phyloP scores from a whole-genome alignment of 1,140 invertebrate species.

The Lordiphosa stackelbergi region DNA sequence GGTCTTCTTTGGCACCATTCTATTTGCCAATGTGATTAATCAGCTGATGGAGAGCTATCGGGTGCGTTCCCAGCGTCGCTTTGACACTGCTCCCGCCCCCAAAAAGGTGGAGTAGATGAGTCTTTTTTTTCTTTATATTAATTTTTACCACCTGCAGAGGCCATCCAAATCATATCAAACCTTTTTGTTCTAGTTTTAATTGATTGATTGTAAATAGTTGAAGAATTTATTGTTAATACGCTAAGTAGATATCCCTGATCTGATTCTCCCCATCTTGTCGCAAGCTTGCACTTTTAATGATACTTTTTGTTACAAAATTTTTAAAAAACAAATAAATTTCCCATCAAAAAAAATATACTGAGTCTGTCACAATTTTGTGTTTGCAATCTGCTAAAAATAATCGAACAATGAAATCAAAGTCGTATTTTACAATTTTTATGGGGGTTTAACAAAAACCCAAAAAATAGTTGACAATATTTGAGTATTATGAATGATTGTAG shows the following conservation, averaged over 20 bases:
- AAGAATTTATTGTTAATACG: slow-evolving; percentile 7
- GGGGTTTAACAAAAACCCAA: too few relatives aligned
- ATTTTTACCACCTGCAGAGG: slow-evolving; percentile 32
- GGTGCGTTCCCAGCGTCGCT: slow-evolving; percentile 21
- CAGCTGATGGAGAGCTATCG: slow-evolving; percentile 51
- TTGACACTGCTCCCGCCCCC: slow-evolving; percentile 23
- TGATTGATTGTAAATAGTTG: slow-evolving; percentile 9
- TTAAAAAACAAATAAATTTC: too few relatives aligned
- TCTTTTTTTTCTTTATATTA: background rate
- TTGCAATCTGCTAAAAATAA: too few relatives aligned
- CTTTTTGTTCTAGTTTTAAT: slow-evolving; percentile 4
- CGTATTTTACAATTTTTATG: too few relatives aligned
- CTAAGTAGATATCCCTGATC: background rate
- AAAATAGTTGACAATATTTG: too few relatives aligned
- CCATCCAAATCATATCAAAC: slow-evolving; percentile 21
- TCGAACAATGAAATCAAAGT: too few relatives aligned
- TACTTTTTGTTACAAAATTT: too few relatives aligned
- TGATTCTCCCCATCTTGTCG: too few relatives aligned
- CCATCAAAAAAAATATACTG: too few relatives aligned
- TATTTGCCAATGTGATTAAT: slow-evolving; percentile 82
- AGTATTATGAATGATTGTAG: too few relatives aligned
- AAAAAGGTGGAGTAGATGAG: slow-evolving; percentile 42
- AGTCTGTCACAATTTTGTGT: too few relatives aligned
- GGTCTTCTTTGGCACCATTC: slow-evolving; percentile 94
- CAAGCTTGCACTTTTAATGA: too few relatives aligned